Evolutionary conservation across 2,888 invertebrate species (phyloP).

Genomic region (Zygaena filipendulae): DNA sequence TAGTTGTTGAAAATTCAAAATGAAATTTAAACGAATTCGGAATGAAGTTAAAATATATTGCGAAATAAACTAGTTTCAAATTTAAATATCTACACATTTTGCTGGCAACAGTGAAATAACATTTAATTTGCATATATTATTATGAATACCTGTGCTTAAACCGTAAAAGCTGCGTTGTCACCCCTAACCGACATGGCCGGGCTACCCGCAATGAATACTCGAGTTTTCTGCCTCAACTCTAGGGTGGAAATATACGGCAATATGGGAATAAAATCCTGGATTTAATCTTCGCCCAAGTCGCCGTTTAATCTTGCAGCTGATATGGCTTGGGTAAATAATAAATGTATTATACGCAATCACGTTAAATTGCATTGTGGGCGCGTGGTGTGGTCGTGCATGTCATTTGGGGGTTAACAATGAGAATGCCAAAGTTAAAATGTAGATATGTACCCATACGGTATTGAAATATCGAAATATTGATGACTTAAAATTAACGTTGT

Average conservation of each 20-base stretch:
- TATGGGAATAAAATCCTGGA: slow-evolving; percentile 63
- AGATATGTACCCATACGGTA: no score
- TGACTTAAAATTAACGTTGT: no score
- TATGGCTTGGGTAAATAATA: slow-evolving; percentile 59
- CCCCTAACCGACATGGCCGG: slow-evolving; percentile 37
- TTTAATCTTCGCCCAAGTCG: slow-evolving; percentile 61
- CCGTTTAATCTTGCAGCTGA: slow-evolving; percentile 61
- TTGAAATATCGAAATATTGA: no score
- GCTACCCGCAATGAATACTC: slow-evolving; percentile 62
- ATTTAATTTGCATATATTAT: no score
- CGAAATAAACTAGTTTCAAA: slow-evolving; percentile 6
- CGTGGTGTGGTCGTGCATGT: slow-evolving; percentile 17
- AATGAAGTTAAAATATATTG: no score
- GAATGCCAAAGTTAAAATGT: no score
- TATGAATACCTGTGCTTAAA: no score
- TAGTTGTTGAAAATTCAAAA: no score
- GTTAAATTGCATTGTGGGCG: slow-evolving; percentile 47
- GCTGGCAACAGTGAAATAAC: no score
- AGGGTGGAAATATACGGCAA: slow-evolving; percentile 53
- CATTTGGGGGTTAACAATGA: slow-evolving; percentile 21
- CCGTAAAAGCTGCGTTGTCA: no score
- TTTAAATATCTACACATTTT: slow-evolving; percentile 14
- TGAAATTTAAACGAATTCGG: no score
- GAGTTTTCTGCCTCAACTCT: slow-evolving; percentile 53
- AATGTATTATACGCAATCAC: slow-evolving; percentile 53